Evolutionary conservation across 2,113 vertebrate genomes (phyloP).

Genomic region (Thunnus maccoyii): DNA sequence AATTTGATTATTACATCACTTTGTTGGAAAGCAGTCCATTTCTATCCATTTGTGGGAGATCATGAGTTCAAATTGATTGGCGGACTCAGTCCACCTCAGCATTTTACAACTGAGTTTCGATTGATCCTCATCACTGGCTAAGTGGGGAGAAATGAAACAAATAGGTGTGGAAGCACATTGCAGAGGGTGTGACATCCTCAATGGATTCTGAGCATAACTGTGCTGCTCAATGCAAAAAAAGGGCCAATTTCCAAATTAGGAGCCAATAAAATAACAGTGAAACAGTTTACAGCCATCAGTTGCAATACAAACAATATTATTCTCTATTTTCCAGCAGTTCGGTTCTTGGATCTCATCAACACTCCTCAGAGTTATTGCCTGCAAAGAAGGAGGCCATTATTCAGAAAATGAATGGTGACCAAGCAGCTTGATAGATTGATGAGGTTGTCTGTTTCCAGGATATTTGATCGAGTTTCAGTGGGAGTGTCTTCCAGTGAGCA

Average conservation of each 20-base stretch:
- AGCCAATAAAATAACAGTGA: too few species aligned
- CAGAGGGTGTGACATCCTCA: neutral
- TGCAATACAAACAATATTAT: slow-evolving; percentile 14
- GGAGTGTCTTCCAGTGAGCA: neutral
- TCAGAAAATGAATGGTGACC: neutral
- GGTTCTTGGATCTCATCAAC: slow-evolving; percentile 7
- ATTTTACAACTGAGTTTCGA: too few species aligned
- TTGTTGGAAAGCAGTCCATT: neutral
- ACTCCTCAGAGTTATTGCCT: slow-evolving; percentile 12
- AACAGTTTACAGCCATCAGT: neutral
- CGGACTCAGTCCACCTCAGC: too few species aligned
- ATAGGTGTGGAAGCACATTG: neutral
- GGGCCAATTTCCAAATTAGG: too few species aligned
- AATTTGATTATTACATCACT: too few species aligned
- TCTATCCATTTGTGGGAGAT: neutral
- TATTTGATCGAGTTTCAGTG: slow-evolving; percentile 12
- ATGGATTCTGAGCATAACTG: neutral
- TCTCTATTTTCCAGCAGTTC: slow-evolving; percentile 9
- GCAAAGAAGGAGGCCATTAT: neutral
- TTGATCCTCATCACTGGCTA: too few species aligned
- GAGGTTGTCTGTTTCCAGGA: slow-evolving; percentile 1
- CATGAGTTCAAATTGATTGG: neutral
- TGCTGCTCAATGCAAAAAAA: too few species aligned
- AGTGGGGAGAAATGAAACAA: neutral
- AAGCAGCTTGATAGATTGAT: neutral